Conservation (phyloP, 2,797 vertebrate species). For the Gila robusta region DNA sequence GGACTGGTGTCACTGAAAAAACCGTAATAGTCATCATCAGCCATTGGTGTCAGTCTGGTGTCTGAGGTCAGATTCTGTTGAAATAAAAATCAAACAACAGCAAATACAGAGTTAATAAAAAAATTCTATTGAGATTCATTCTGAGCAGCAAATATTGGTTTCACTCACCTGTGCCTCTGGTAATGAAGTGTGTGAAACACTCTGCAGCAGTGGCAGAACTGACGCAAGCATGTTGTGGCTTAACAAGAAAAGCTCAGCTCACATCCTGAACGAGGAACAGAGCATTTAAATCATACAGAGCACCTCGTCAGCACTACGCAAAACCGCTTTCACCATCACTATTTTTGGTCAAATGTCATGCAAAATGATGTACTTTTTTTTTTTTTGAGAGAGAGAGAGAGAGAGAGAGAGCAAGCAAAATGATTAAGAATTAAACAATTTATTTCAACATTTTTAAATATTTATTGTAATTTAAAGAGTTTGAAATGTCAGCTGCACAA, state of each 20-base stretch:
- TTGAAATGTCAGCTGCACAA: conserved; percentile 47
- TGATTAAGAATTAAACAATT: background rate
- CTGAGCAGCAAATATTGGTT: background rate
- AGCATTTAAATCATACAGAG: background rate
- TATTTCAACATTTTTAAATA: conserved; percentile 8
- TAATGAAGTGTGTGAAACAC: background rate
- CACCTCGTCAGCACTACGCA: background rate
- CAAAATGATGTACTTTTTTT: background rate
- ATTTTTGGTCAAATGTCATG: background rate
- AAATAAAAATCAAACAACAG: background rate
- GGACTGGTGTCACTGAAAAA: accelerated
- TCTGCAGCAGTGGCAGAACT: conserved; percentile 12
- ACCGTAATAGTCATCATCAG: accelerated
- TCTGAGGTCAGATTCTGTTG: conserved; percentile 18
- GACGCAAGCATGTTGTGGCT: background rate
- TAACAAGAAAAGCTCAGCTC: background rate
- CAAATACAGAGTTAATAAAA: background rate
- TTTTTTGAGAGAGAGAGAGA: too few relatives aligned
- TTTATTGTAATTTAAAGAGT: conserved; percentile 21
- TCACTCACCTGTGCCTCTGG: background rate
- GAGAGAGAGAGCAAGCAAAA: background rate
- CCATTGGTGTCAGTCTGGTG: background rate
- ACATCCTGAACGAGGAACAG: conserved; percentile 47
- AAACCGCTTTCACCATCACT: background rate
- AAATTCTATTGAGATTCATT: background rate